Percentiles rank a stretch among this genome's conserved stretches.
phyloP scores from a whole-genome alignment of 2,888 invertebrate genomes.

The Deilephila porcellus region DNA sequence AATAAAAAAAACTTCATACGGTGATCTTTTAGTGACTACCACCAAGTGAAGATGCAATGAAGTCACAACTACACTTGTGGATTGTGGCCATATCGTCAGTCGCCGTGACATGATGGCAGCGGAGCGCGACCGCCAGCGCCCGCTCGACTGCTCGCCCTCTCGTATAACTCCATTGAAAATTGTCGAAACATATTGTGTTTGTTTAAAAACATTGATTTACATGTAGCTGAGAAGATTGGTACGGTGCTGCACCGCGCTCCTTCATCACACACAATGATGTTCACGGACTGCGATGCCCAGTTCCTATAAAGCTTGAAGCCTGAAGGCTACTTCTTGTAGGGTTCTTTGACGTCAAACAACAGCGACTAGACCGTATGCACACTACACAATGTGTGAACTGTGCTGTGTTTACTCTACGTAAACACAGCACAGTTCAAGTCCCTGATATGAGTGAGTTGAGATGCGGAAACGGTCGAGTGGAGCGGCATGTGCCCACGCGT shows the following conservation, averaged over 20 bases:
- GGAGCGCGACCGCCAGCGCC: not conserved
- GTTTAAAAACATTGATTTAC: not conserved
- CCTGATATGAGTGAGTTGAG: no score
- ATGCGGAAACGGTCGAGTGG: not conserved
- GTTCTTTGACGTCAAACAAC: no score
- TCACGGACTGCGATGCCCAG: no score
- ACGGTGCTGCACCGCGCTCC: no score
- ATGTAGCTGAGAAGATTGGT: not conserved
- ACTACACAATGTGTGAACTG: no score
- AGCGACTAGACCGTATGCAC: no score
- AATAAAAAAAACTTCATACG: no score
- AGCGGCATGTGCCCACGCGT: not conserved
- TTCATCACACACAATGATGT: no score
- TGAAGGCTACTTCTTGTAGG: no score
- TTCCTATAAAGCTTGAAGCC: no score
- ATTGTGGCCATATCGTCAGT: not conserved
- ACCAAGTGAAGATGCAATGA: not conserved
- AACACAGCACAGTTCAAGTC: no score
- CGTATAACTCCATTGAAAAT: not conserved
- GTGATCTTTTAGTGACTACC: not conserved
- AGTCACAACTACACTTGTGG: not conserved
- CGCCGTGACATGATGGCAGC: slow-evolving; percentile 3
- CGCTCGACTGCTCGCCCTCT: slow-evolving; percentile 1
- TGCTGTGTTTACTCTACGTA: no score
- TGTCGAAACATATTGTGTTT: not conserved